These are phyloP conservation scores for Himalopsyche japonica DNA, from an alignment of 2,888 invertebrate species.

Conservation along the genomic window DNA sequence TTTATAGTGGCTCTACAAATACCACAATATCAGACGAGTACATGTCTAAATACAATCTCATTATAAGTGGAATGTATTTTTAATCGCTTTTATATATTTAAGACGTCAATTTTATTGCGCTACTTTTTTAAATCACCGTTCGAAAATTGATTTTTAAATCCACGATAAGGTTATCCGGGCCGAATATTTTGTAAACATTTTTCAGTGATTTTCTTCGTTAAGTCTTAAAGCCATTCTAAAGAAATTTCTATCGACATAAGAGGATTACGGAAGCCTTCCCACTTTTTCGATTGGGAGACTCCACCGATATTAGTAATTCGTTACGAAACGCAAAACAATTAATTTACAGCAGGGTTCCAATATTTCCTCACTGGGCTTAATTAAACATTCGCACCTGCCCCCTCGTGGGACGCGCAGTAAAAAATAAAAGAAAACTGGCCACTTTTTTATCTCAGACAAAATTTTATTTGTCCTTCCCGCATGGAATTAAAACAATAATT, in stretches of 20 bases:
- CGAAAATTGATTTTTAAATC: background rate
- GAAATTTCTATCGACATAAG: background rate
- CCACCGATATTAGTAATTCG: background rate
- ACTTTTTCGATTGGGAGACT: background rate
- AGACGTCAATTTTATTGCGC: too few relatives aligned
- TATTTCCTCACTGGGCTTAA: background rate
- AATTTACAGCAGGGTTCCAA: background rate
- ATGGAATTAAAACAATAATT: too few relatives aligned
- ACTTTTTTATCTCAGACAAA: too few relatives aligned
- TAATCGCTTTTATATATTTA: too few relatives aligned
- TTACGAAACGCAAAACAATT: background rate
- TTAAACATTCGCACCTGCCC: background rate
- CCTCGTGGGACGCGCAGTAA: background rate
- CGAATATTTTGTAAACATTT: background rate
- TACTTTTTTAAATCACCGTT: background rate
- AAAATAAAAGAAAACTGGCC: background rate
- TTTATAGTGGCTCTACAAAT: too few relatives aligned
- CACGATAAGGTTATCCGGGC: background rate
- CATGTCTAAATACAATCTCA: too few relatives aligned
- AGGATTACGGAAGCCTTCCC: background rate
- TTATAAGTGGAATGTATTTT: too few relatives aligned
- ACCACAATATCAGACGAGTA: too few relatives aligned
- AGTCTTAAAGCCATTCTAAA: background rate
- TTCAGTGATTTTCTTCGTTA: background rate
- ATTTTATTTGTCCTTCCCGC: too few relatives aligned